Evolutionary conservation across 2,888 invertebrate genomes (phyloP).

Genomic region (Dynastes maya): DNA sequence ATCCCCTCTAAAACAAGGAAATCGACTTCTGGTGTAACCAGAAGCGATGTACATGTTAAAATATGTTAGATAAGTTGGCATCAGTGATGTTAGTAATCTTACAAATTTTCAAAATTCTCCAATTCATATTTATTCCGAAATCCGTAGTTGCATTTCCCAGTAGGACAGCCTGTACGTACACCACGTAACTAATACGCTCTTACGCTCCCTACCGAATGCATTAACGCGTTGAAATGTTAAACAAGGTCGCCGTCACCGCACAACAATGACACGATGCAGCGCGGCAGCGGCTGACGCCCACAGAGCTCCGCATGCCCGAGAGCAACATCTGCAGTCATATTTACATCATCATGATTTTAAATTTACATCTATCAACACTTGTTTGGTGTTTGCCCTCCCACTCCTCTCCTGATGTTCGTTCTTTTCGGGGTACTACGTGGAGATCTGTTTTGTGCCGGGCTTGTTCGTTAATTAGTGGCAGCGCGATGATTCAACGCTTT

Average conservation of each 20-base stretch:
- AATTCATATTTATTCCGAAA: too few relatives aligned
- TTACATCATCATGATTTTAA: slow-evolving; percentile 50
- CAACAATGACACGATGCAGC: slow-evolving; percentile 9
- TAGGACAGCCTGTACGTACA: background rate
- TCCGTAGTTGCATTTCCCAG: background rate
- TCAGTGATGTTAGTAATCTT: too few relatives aligned
- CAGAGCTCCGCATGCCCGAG: slow-evolving; percentile 10
- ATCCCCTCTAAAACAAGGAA: too few relatives aligned
- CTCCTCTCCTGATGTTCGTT: background rate
- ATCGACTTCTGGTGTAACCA: too few relatives aligned
- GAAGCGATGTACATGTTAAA: too few relatives aligned
- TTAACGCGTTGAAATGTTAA: slow-evolving; percentile 38
- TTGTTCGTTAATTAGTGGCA: slow-evolving; percentile 37
- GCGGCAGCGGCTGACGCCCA: slow-evolving; percentile 14
- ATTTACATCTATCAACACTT: slow-evolving; percentile 48
- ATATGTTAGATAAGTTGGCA: too few relatives aligned
- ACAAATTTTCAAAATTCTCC: too few relatives aligned
- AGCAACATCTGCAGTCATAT: slow-evolving; percentile 44
- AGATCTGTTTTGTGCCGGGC: background rate
- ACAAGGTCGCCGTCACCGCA: slow-evolving; percentile 2
- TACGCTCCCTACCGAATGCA: background rate
- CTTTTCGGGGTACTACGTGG: too few relatives aligned
- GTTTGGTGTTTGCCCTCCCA: slow-evolving; percentile 4
- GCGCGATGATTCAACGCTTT: slow-evolving; percentile 9
- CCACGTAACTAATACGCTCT: background rate